These are phyloP conservation scores for Ernsta delagoae DNA, from an alignment of 2,888 invertebrate species.

Conservation along the genomic window DNA sequence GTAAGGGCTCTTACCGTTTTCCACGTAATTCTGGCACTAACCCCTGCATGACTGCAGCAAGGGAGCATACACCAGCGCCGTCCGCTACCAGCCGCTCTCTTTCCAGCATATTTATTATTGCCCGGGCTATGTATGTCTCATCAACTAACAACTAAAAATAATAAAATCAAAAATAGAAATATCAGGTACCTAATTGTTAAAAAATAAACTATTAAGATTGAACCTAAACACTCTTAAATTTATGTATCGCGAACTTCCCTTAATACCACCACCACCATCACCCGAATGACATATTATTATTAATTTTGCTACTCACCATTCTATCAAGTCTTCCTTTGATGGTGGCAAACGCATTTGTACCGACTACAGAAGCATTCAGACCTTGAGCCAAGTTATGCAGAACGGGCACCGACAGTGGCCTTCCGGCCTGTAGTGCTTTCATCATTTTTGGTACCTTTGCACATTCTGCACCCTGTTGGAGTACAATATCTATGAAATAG, in stretches of 20 bases:
- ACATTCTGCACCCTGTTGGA: slow-evolving; percentile 90
- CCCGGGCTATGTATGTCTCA: slow-evolving; percentile 88
- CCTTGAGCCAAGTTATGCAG: slow-evolving; percentile 90
- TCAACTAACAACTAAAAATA: slow-evolving; percentile 84
- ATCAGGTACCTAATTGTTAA: not conserved
- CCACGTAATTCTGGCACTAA: slow-evolving; percentile 89
- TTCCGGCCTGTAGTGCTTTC: slow-evolving; percentile 87
- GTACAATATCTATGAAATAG: too few species aligned
- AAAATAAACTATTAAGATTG: not conserved
- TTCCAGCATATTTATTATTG: slow-evolving; percentile 88
- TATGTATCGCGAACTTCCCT: too few species aligned
- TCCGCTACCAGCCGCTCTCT: slow-evolving; percentile 92
- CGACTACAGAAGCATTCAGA: slow-evolving; percentile 88
- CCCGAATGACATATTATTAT: too few species aligned
- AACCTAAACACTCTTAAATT: too few species aligned
- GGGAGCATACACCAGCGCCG: slow-evolving; percentile 91
- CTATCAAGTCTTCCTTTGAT: slow-evolving; percentile 88
- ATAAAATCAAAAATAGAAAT: not conserved
- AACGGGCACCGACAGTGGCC: slow-evolving; percentile 84
- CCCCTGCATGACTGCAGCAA: slow-evolving; percentile 91
- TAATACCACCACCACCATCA: too few species aligned
- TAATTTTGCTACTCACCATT: slow-evolving; percentile 73
- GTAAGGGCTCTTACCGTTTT: slow-evolving; percentile 83
- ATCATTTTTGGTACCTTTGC: slow-evolving; percentile 92
- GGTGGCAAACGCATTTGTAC: slow-evolving; percentile 89